Evolutionary conservation across 2,888 invertebrate genomes (phyloP), one percentile per base, ranked within the genome.

Genomic region (Melinaea menophilus): DNA sequence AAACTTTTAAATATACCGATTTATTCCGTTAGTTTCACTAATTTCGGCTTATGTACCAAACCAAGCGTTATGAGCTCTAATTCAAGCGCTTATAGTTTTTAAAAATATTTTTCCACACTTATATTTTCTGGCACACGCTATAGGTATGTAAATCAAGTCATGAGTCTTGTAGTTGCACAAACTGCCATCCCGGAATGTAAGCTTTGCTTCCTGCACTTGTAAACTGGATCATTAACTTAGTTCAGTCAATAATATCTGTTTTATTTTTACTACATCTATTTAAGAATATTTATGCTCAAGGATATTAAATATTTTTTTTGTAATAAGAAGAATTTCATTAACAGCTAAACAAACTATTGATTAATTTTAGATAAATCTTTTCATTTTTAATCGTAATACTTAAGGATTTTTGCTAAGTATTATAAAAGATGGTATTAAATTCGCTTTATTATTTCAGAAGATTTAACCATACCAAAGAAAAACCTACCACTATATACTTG

Each of bases 111-210:
- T 46, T 46, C 31, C 35, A 37, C 58, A 65, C 55, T 66, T 62
- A 62, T 56, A 46, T 57, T 64, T 65, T 64, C 67, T 67, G 66
- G 66, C 66, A 63, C 65, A 70, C 70, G 69, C 67, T 67, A 68
- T 62, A 68, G 68, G 65, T 65, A 51, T 66, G 67, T 72, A 71
- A 71, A 72, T 71, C 69, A 69, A 58, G 22, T 65, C 67, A 66
- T 68, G 71, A 72, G 67, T 71, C 65, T 67, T 58, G 60, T 57
- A 62, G 65, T 58, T 61, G 63, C 41, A 61, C 62, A 48, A 62
- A 60, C 66, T 62, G 48, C 55, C 56, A 45, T 55, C 64, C 55
- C 58, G 58, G 56, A 51, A 58, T 61, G 64, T 58, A 61, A 61
- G 58, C 61, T 61, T 61, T 61, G 61, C 61, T 61, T 64, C 22